Base-by-base conservation (phyloP, 1,140 invertebrate genomes). In the Wiebesia pumilae region DNA sequence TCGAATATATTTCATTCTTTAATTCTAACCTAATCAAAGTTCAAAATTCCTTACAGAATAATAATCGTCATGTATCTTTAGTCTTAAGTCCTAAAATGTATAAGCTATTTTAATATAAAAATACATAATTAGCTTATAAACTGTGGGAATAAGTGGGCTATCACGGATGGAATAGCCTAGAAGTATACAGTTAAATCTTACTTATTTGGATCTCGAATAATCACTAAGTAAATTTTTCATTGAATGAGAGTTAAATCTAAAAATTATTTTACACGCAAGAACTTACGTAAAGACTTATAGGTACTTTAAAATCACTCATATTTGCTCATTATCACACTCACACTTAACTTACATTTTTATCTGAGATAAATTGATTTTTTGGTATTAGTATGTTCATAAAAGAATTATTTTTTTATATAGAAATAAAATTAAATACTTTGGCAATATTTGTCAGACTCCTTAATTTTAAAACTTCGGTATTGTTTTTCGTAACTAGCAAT, bases 91-190 rank as follows among this genome's bases (percentile, higher is more conserved):
- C 54, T 87, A 88, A n/a, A 83, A 81, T 92, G 90, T 93, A 92
- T 93, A 92, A 92, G 90, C 92, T 93, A 93, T 90, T 93, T 93
- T 93, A 93, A 94, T 94, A 94, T 93, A 94, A 94, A 94, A 94
- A 94, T 94, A 94, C 93, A 94, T 94, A 93, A 94, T 94, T 93
- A 94, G 91, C 92, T 93, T 94, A 94, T 90, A 91, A 93, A 92
- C 92, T 93, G 90, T 90, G 91, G 91, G 90, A 92, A 92, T 92
- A 91, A 92, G 89, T 92, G 90, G 92, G 90, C 91, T 93, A 92
- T 88, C 89, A 84, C 89, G 90, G 90, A 91, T 92, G 89, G 88
- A 90, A 92, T 91, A 91, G 91, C 90, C 91, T 91, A 92, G 88
- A 93, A 93, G 91, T 94, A 93, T 93, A 93, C 90, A 90, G 88